A percentile compares a stretch with the other conserved stretches of the same genome.
Evolutionary conservation across 2,113 vertebrate species (phyloP).

Genomic region (Salvelinus fontinalis): DNA sequence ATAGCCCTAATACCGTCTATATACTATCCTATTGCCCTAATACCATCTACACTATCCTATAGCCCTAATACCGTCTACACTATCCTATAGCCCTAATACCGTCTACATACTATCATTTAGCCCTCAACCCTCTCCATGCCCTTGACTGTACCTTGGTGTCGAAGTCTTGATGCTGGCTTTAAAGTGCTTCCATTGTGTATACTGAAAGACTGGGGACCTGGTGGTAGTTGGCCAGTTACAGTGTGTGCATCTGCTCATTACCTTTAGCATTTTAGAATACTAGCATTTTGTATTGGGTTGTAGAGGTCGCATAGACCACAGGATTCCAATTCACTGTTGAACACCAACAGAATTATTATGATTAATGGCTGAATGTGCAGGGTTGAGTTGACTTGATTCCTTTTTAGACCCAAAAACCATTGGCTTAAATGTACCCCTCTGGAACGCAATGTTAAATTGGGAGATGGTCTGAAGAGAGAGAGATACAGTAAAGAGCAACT

Average conservation of each 20-base stretch:
- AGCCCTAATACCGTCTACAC: too few species aligned
- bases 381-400: conserved; percentile 47
- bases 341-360: conserved; percentile 60
- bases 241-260: conserved; percentile 43
- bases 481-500: background rate
- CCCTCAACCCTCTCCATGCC: conserved; percentile 8
- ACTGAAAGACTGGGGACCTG: conserved; percentile 11
- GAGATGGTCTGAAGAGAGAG: conserved; percentile 30
- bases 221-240: conserved; percentile 21
- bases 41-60: too few species aligned
- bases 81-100: too few species aligned
- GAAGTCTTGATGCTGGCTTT: conserved; percentile 11
- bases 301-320: conserved; percentile 49
- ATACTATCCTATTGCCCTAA: too few species aligned
- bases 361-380: conserved; percentile 59
- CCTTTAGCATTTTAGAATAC: conserved; percentile 42
- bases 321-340: conserved; percentile 61
- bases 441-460: conserved; percentile 36
- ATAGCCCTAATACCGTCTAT: too few species aligned
- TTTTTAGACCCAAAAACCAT: conserved; percentile 33
- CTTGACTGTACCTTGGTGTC: conserved; percentile 5
- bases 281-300: conserved; percentile 53
- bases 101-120: too few species aligned
- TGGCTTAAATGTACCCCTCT: conserved; percentile 22
- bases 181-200: conserved; percentile 19